Evolutionary conservation across 2,888 invertebrate genomes (phyloP).

Genomic region (Sturmia bella): DNA sequence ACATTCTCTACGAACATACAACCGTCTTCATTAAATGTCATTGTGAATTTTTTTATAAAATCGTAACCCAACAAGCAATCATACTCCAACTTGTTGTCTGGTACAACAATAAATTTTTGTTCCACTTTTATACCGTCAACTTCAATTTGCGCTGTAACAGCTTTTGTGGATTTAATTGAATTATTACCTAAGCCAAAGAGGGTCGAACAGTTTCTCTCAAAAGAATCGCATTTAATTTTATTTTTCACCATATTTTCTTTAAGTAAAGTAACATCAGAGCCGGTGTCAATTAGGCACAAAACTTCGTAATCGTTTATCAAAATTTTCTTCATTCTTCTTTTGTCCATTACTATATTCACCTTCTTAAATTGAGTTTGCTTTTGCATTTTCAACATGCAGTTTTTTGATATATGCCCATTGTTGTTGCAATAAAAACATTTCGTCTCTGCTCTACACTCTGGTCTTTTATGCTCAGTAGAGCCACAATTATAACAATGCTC

Average conservation of each 20-base stretch:
- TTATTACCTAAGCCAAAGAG: neutral
- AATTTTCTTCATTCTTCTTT: neutral
- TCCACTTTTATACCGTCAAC: neutral
- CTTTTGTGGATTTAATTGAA: neutral
- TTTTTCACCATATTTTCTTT: neutral
- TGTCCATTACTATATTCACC: neutral
- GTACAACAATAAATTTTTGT: slow-evolving; percentile 38
- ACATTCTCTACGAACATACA: slow-evolving; percentile 14
- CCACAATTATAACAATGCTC: too few relatives aligned
- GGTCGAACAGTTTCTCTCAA: neutral
- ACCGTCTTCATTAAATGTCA: slow-evolving; percentile 30
- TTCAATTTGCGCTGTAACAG: neutral
- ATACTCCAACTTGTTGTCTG: too few relatives aligned
- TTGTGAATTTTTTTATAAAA: slow-evolving; percentile 39
- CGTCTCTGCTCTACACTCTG: neutral
- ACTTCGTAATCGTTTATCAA: neutral
- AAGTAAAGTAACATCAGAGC: neutral
- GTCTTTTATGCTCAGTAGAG: neutral
- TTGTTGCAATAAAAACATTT: neutral
- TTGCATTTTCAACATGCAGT: neutral
- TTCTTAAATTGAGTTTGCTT: neutral
- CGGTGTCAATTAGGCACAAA: neutral
- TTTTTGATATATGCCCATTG: neutral
- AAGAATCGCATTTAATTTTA: neutral
- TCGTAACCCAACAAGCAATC: neutral